Evolutionary conservation across 1,140 invertebrate species (phyloP).

Genomic region (Panagrolaimus sp.): DNA sequence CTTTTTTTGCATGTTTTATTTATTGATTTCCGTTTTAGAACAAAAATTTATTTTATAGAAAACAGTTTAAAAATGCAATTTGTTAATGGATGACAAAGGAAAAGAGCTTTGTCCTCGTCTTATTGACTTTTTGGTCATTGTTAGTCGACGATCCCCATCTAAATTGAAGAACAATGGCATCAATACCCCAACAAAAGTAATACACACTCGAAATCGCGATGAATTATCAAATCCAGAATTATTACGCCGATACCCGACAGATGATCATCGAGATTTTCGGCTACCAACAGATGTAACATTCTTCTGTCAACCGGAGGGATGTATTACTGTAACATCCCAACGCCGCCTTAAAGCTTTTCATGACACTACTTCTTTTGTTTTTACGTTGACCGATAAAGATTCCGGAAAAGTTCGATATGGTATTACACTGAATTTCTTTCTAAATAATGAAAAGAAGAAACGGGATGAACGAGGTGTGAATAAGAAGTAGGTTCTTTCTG

Average conservation of each 20-base stretch:
- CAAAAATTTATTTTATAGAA: neutral
- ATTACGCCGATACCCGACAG: slow-evolving; percentile 87
- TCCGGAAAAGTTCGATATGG: slow-evolving; percentile 88
- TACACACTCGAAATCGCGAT: slow-evolving; percentile 26
- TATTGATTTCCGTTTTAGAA: neutral
- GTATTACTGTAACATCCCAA: slow-evolving; percentile 66
- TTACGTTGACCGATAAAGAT: slow-evolving; percentile 97
- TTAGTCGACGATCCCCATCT: slow-evolving; percentile 72
- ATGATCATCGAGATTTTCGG: slow-evolving; percentile 91
- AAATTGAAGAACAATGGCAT: slow-evolving; percentile 9
- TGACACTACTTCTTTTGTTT: slow-evolving; percentile 77
- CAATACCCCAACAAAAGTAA: slow-evolving; percentile 16
- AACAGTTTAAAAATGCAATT: slow-evolving; percentile 2
- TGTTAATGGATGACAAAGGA: slow-evolving; percentile 51
- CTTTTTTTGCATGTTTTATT: neutral
- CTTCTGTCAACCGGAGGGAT: slow-evolving; percentile 99
- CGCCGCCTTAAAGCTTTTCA: slow-evolving; percentile 23
- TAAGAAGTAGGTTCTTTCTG: slow-evolving; percentile 25
- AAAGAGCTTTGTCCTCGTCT: slow-evolving; percentile 65
- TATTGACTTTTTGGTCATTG: slow-evolving; percentile 88
- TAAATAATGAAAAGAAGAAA: slow-evolving; percentile 68
- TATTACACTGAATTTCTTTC: slow-evolving; percentile 96
- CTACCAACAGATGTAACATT: slow-evolving; percentile 94
- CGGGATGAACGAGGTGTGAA: slow-evolving; percentile 11
- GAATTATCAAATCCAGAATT: slow-evolving; percentile 74